Evolutionary conservation across 2,797 vertebrate species (phyloP).

Genomic region (Fringilla coelebs): DNA sequence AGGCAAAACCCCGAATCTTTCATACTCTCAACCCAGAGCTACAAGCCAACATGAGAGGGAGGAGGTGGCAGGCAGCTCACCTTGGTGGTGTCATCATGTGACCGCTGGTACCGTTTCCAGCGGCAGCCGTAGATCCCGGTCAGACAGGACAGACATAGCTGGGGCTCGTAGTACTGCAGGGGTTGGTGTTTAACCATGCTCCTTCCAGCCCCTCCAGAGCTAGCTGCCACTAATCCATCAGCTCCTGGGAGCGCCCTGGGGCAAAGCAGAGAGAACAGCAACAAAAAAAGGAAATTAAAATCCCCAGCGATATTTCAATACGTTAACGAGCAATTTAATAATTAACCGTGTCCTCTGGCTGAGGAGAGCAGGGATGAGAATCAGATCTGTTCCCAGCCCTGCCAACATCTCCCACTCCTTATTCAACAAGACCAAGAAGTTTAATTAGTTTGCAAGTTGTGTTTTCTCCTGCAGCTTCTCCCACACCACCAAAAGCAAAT

Average conservation of each 20-base stretch:
- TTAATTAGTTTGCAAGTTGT: slow-evolving; percentile 2
- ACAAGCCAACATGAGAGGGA: fast-evolving
- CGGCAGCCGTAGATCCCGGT: slow-evolving; percentile 98
- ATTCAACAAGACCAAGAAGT: neutral
- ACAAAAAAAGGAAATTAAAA: neutral
- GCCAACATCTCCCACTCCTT: neutral
- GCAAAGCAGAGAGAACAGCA: neutral
- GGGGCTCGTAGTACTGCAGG: slow-evolving; percentile 98
- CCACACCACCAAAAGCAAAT: neutral
- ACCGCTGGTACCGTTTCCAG: slow-evolving; percentile 99
- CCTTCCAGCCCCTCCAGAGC: slow-evolving; percentile 77
- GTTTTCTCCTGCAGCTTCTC: neutral
- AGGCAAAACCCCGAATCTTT: fast-evolving
- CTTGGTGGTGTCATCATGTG: slow-evolving; percentile 93
- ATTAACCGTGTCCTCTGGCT: slow-evolving; percentile 16
- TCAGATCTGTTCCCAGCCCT: neutral
- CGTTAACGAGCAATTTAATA: neutral
- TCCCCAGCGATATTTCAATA: neutral
- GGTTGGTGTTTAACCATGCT: slow-evolving; percentile 99
- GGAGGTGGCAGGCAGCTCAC: slow-evolving; percentile 41
- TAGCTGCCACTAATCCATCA: slow-evolving; percentile 84
- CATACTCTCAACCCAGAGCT: fast-evolving
- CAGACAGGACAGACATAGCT: slow-evolving; percentile 95
- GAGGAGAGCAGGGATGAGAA: neutral
- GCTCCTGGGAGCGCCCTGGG: slow-evolving; percentile 71